Evolutionary conservation across 2,113 vertebrate genomes (phyloP).

Genomic region (Mus spicilegus): DNA sequence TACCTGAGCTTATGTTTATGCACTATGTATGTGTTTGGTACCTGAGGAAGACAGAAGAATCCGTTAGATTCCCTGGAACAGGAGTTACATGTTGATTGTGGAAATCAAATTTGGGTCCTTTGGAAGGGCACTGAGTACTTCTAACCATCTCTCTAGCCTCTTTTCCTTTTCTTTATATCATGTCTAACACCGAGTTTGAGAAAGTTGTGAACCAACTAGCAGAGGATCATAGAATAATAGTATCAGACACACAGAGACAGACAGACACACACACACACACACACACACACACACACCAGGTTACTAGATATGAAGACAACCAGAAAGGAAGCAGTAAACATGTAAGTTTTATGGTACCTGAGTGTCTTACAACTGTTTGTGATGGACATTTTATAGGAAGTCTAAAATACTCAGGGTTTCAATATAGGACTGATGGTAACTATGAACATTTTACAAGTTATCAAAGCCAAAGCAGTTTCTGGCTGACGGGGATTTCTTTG

Average conservation of each 20-base stretch:
- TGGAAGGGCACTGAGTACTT: neutral
- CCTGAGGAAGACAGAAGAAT: neutral
- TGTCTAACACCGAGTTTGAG: neutral
- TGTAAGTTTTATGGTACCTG: neutral
- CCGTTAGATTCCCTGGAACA: neutral
- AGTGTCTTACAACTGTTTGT: neutral
- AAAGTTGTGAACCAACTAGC: neutral
- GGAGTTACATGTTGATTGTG: neutral
- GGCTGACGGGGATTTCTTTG: neutral
- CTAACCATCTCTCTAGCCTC: neutral
- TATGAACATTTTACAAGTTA: neutral
- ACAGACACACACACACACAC: neutral
- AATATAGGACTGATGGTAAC: neutral
- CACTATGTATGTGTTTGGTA: neutral
- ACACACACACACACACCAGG: neutral
- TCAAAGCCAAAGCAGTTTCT: neutral
- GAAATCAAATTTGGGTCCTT: neutral
- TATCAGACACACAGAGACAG: neutral
- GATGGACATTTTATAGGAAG: neutral
- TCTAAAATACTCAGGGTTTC: neutral
- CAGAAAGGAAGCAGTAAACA: neutral
- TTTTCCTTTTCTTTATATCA: neutral
- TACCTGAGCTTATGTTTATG: neutral
- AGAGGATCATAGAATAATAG: neutral
- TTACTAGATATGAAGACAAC: neutral